phyloP scores from a whole-genome alignment of 2,113 vertebrate species.

The Megaceryle maxima region DNA sequence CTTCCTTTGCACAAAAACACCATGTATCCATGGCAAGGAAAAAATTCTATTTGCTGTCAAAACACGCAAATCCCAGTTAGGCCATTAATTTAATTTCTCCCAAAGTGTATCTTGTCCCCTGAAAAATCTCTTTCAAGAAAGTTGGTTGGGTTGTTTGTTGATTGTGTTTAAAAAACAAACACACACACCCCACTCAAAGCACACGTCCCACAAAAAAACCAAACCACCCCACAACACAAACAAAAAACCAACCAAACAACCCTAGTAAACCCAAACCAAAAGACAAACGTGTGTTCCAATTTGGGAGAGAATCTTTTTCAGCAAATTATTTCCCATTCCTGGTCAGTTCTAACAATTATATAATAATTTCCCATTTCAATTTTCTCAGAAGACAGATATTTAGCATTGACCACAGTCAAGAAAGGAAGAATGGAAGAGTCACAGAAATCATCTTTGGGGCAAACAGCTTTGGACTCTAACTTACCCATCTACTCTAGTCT shows the following conservation, averaged over 20 bases:
- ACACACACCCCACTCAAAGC: too few relatives aligned
- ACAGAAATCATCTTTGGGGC: background rate
- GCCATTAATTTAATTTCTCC: background rate
- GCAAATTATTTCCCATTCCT: background rate
- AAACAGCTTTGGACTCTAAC: background rate
- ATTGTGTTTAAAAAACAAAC: background rate
- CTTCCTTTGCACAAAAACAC: background rate
- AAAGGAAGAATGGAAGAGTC: background rate
- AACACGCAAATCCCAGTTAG: background rate
- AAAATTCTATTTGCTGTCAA: background rate
- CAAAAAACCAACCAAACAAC: background rate
- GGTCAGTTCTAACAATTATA: background rate
- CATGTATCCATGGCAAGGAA: background rate
- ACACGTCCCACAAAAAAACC: too few relatives aligned
- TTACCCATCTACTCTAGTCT: background rate
- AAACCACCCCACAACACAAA: background rate
- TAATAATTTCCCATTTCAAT: background rate
- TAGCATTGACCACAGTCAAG: background rate
- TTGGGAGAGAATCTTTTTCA: background rate
- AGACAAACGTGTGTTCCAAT: background rate
- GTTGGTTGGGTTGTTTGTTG: background rate
- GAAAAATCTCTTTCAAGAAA: too few relatives aligned
- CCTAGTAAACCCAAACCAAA: background rate
- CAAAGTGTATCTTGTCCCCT: background rate
- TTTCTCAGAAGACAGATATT: background rate